phyloP scores from a whole-genome alignment of 1,140 invertebrate species.

The Muscidifurax raptorellus region DNA sequence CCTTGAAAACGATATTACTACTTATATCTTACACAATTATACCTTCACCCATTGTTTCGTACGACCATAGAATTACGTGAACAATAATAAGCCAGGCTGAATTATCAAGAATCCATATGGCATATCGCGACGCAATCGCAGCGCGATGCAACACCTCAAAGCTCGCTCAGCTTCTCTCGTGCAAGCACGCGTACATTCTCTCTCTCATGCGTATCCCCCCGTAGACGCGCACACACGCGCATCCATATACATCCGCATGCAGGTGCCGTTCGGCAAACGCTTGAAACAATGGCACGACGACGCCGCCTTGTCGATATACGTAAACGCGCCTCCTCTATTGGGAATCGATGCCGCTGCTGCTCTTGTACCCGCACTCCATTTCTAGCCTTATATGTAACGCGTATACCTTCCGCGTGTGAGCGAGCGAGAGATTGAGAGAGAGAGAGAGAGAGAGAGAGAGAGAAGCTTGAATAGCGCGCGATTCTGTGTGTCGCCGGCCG shows the following conservation, averaged over 20 bases:
- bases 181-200: neutral
- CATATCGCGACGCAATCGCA: no score
- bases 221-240: neutral
- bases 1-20: no score
- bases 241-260: neutral
- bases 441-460: neutral
- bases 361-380: neutral
- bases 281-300: neutral
- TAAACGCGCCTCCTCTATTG: constrained; percentile 1
- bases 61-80: no score
- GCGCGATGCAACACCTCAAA: no score
- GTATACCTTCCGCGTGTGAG: no score
- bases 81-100: no score
- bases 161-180: no score
- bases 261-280: neutral
- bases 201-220: neutral
- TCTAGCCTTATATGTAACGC: neutral
- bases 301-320: neutral
- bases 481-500: neutral
- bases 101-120: no score
- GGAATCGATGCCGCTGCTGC: neutral
- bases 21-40: no score
- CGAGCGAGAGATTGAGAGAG: no score
- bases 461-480: neutral
- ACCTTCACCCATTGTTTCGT: no score